A percentile compares a stretch with the other conserved stretches of the same genome.
These are phyloP conservation scores for Burhinus bistriatus DNA, from an alignment of 2,113 vertebrate genomes.

Conservation along the genomic window DNA sequence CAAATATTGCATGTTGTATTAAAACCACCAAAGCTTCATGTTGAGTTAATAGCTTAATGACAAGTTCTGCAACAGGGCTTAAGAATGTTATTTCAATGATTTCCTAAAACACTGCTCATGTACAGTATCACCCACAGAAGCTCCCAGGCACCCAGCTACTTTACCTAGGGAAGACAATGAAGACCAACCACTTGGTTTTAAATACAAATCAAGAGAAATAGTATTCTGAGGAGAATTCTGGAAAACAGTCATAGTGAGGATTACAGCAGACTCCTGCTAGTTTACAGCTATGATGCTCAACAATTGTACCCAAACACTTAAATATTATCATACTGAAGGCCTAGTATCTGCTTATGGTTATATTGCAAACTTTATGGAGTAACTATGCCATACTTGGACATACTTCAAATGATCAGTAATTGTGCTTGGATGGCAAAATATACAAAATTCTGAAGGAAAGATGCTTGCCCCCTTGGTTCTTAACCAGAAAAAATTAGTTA, in stretches of 20 bases:
- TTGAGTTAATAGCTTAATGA: background rate
- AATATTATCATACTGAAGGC: background rate
- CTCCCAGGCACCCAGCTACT: background rate
- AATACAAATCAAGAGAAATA: background rate
- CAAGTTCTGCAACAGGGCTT: background rate
- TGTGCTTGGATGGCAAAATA: background rate
- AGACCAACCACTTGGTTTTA: background rate
- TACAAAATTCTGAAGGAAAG: background rate
- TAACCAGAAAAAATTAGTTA: background rate
- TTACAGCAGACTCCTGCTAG: background rate
- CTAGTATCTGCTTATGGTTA: background rate
- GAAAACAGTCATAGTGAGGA: background rate
- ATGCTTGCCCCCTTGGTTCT: background rate
- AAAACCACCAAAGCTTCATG: background rate
- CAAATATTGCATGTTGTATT: background rate
- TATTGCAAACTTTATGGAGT: background rate
- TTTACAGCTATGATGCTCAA: background rate
- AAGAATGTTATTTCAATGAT: conserved; percentile 5
- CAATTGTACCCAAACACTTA: background rate
- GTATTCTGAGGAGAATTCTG: background rate
- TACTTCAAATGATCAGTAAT: background rate
- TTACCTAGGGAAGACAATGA: background rate
- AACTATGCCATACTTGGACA: background rate
- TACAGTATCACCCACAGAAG: background rate
- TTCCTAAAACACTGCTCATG: conserved; percentile 21